These are phyloP conservation scores for Spisula solida DNA, from an alignment of 2,888 invertebrate genomes.

Conservation along the genomic window DNA sequence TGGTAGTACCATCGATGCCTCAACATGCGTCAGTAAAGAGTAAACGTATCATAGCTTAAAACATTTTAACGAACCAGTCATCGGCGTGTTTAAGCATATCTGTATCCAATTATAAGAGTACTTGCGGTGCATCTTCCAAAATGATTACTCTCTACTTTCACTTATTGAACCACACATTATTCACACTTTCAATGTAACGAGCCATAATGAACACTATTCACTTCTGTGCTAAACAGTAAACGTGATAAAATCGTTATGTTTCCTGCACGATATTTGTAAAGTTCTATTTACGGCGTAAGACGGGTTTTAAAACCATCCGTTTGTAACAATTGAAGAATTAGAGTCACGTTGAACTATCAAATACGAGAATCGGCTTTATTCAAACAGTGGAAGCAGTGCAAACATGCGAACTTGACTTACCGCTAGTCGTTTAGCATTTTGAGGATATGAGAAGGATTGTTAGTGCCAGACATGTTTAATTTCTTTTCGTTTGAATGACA, in stretches of 20 bases:
- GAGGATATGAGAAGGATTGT: neutral
- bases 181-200: neutral
- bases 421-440: neutral
- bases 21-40: no score
- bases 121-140: no score
- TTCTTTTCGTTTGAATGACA: no score
- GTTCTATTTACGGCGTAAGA: neutral
- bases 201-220: neutral
- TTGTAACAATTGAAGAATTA: neutral
- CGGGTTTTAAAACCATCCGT: neutral
- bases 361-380: neutral
- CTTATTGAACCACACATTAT: neutral
- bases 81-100: no score
- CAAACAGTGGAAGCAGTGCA: neutral
- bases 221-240: neutral
- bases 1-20: no score
- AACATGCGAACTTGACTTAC: neutral
- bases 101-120: no score
- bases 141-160: neutral
- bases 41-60: no score
- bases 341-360: neutral
- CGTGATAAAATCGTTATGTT: slow-evolving; percentile 7
- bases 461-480: no score
- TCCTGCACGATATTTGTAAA: neutral
- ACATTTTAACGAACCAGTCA: no score